These are phyloP conservation scores for Sarcophaga variegata DNA, from an alignment of 2,888 invertebrate genomes.

Conservation along the genomic window DNA sequence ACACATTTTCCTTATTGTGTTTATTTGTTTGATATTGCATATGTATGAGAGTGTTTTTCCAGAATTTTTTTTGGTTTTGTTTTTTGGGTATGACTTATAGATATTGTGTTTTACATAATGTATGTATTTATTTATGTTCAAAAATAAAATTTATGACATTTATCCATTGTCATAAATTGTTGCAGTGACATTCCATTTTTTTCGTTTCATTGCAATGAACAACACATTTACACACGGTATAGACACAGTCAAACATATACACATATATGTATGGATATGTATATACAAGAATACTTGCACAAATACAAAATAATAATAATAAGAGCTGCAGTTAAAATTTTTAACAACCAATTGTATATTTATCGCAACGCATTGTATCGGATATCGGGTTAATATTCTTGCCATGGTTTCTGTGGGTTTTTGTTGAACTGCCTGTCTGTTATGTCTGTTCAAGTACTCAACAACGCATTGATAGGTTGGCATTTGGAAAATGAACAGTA, in stretches of 20 bases:
- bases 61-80: neutral
- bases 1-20: neutral
- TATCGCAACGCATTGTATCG: conserved; percentile 23
- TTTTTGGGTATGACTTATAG: conserved; percentile 61
- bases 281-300: conserved; percentile 15
- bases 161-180: conserved; percentile 73
- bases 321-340: conserved; percentile 65
- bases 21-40: conserved; percentile 15
- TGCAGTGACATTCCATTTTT: conserved; percentile 69
- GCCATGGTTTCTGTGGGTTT: conserved; percentile 51
- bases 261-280: too few species aligned
- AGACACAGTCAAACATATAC: neutral
- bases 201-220: conserved; percentile 31
- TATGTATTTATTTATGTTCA: conserved; percentile 67
- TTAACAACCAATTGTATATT: conserved; percentile 68
- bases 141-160: conserved; percentile 72
- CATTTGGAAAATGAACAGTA: conserved; percentile 29
- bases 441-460: conserved; percentile 57
- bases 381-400: conserved; percentile 65
- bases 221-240: neutral
- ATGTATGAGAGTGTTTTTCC: neutral
- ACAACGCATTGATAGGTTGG: conserved; percentile 53
- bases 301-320: conserved; percentile 48
- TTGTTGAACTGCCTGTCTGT: conserved; percentile 48
- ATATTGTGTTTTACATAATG: conserved; percentile 70